Evolutionary conservation across 2,113 vertebrate species (phyloP).

Genomic region (Psophia crepitans): DNA sequence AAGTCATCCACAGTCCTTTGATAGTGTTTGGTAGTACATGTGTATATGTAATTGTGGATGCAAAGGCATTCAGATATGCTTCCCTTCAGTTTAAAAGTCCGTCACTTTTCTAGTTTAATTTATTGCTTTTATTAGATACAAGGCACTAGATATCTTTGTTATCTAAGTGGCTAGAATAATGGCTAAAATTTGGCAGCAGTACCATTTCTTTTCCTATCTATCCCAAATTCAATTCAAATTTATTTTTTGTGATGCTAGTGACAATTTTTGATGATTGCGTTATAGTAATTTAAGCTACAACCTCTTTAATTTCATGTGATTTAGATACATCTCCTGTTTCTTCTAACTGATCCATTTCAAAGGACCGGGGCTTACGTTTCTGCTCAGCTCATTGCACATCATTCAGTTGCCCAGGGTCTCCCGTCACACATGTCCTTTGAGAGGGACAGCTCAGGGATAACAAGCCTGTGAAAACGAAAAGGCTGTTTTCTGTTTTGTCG

Average conservation of each 20-base stretch:
- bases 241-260: background rate
- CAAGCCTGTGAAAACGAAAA: background rate
- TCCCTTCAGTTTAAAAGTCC: background rate
- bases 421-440: background rate
- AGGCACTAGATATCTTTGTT: background rate
- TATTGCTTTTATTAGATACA: background rate
- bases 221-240: background rate
- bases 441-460: background rate
- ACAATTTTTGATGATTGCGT: background rate
- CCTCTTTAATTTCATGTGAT: background rate
- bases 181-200: background rate
- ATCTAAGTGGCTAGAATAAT: background rate
- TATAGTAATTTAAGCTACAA: background rate
- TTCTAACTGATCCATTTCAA: background rate
- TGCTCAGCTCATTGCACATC: background rate
- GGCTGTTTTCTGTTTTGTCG: background rate
- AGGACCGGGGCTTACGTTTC: background rate
- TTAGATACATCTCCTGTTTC: background rate
- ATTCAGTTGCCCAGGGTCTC: fast-evolving
- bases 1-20: background rate
- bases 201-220: background rate
- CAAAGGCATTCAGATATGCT: background rate
- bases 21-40: background rate
- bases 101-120: background rate
- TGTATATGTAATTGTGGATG: background rate